Percentiles rank a stretch among this genome's conserved stretches.
Evolutionary conservation across 2,113 vertebrate species (phyloP).

Genomic region (Chloropsis hardwickii): DNA sequence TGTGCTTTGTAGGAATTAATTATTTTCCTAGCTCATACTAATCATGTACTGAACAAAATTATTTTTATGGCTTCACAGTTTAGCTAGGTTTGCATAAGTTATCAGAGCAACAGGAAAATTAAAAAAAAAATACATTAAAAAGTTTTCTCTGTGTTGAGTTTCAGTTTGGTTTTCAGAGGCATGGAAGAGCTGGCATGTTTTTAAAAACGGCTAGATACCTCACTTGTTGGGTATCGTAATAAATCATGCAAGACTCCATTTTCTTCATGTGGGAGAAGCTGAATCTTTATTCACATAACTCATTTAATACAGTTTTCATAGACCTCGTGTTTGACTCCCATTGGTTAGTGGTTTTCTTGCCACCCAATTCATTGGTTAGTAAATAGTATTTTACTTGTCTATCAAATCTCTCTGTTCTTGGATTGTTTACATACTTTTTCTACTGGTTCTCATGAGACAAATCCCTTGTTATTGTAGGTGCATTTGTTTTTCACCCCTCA

Average conservation of each 20-base stretch:
- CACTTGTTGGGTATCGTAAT: not conserved
- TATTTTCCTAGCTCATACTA: not conserved
- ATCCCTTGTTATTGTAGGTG: not conserved
- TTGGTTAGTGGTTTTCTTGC: not conserved
- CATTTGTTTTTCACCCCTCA: not conserved
- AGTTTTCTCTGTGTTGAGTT: not conserved
- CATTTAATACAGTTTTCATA: not conserved
- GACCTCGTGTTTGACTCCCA: not conserved
- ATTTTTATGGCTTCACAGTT: not conserved
- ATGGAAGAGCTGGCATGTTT: not conserved
- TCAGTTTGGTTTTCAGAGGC: not conserved
- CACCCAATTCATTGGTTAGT: not conserved
- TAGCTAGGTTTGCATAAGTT: not conserved
- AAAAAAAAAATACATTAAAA: accelerated
- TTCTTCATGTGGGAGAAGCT: not conserved
- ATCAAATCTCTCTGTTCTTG: not conserved
- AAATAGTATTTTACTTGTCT: not conserved
- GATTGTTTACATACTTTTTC: not conserved
- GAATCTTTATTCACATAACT: not conserved
- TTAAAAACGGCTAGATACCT: not conserved
- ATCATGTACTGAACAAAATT: not conserved
- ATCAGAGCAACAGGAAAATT: not conserved
- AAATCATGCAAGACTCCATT: not conserved
- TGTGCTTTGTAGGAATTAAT: not conserved
- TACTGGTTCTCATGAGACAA: not conserved